phyloP scores from a whole-genome alignment of 2,797 vertebrate genomes.

The Poeciliopsis turneri region DNA sequence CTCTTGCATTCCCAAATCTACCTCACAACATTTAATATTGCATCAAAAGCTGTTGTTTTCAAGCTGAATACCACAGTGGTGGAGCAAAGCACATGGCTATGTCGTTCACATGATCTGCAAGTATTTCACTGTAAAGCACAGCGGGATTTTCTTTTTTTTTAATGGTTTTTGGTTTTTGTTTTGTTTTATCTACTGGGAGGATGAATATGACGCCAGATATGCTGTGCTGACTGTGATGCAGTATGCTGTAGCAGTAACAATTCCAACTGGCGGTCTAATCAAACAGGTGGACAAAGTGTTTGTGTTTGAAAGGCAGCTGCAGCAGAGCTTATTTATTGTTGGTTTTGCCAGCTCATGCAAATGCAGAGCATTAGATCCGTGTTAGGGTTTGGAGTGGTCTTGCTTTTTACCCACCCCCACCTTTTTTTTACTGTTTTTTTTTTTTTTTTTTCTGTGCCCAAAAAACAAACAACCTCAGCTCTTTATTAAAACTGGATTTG shows the following conservation, averaged over 20 bases:
- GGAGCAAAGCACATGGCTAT: constrained; percentile 25
- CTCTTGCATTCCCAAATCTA: constrained; percentile 49
- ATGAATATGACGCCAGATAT: constrained; percentile 27
- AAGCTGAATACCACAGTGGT: constrained; percentile 48
- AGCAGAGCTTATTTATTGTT: constrained; percentile 41
- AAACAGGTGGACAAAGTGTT: constrained; percentile 56
- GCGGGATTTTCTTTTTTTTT: constrained; percentile 8
- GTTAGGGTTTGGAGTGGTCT: constrained; percentile 36
- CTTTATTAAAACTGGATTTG: constrained; percentile 4
- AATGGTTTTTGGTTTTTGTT: background rate
- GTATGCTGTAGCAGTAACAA: background rate
- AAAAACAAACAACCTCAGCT: constrained; percentile 28
- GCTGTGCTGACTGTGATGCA: constrained; percentile 10
- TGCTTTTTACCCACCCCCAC: constrained; percentile 13
- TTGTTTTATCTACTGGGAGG: constrained; percentile 19
- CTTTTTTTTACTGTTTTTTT: constrained; percentile 15
- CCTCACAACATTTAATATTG: constrained; percentile 60
- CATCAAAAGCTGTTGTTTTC: constrained; percentile 62
- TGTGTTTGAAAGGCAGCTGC: constrained; percentile 52
- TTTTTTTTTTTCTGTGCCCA: constrained; percentile 4
- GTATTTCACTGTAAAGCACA: constrained; percentile 10
- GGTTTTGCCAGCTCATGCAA: constrained; percentile 62
- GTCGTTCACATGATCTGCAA: constrained; percentile 3
- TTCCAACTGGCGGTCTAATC: constrained; percentile 38
- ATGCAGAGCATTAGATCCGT: constrained; percentile 48